Evolutionary conservation across 2,888 invertebrate genomes (phyloP).

Genomic region (Tachina fera): DNA sequence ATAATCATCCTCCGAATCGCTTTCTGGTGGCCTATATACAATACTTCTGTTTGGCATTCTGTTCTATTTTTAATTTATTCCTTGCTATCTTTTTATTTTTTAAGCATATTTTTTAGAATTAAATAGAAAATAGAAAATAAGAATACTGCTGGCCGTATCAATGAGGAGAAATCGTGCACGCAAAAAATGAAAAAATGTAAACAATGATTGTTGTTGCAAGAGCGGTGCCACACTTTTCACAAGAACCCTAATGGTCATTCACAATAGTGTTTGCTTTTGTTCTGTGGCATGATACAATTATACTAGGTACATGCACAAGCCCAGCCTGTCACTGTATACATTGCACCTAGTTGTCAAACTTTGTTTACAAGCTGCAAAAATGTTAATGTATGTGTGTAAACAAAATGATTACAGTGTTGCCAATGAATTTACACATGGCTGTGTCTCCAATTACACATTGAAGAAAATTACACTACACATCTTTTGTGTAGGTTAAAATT

Average conservation of each 20-base stretch:
- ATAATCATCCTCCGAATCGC: constrained; percentile 80
- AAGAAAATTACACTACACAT: too few relatives aligned
- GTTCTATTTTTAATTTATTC: neutral
- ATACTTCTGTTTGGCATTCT: constrained; percentile 66
- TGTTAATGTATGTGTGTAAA: too few relatives aligned
- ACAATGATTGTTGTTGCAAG: constrained; percentile 32
- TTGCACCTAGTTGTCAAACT: too few relatives aligned
- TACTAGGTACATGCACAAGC: too few relatives aligned
- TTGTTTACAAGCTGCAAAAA: too few relatives aligned
- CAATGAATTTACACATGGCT: too few relatives aligned
- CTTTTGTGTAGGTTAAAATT: too few relatives aligned
- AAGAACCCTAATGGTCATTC: neutral
- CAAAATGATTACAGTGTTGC: too few relatives aligned
- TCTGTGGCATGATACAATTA: too few relatives aligned
- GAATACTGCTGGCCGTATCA: neutral
- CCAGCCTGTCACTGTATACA: too few relatives aligned
- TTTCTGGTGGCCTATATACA: constrained; percentile 77
- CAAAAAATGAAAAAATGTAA: constrained; percentile 40
- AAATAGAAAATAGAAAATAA: constrained; percentile 4
- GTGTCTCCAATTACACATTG: too few relatives aligned
- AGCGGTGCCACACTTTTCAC: constrained; percentile 15
- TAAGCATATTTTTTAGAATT: neutral
- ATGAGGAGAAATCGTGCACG: constrained; percentile 1
- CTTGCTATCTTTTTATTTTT: neutral
- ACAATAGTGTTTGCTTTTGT: constrained; percentile 23